Base-by-base conservation (phyloP, 2,113 vertebrate species). In the Phrynosoma blainvillii region DNA sequence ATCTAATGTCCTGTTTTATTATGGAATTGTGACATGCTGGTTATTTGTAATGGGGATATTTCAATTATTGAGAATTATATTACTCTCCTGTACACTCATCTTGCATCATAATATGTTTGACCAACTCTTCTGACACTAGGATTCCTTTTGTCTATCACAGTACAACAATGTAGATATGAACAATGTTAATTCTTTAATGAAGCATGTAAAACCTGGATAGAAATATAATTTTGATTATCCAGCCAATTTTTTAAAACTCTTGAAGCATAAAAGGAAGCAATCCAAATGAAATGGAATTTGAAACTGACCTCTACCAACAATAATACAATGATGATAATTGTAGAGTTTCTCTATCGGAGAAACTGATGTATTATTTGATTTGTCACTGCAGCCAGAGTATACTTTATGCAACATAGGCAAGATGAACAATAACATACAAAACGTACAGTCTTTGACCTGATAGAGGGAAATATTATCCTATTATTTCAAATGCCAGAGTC, bases 261-360 rank as follows among this genome's bases (percentile, higher is more conserved):
- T 75, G 27, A 81, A 47, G 27, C 36, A 65, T 62, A 81, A 79
- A 90, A 92, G 59, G 66, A 71, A 88, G 84, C 36, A 78, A 89
- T 74, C 73, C 87, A 83, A 89, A 83, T 85, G 77, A 87, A 52
- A 70, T 90, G 85, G 84, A 65, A 75, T 62, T 81, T 92, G 89
- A 92, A 94, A 82, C 84, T 85, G 86, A 94, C 73, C 78, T 89
- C 84, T 21, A 82, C 82, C 84, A 79, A 82, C 16, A 32, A 54
- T 91, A 80, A 27, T 66, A 70, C 1, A 32, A 32, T 85, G 23
- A 4, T 90, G 76, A 85, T 91, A 82, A 54, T 23, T 74, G 4
- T 56, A 80, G n/a, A 30, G 16, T 36, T 87, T 90, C 80, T 88
- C 59, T 75, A 0, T 4, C 2, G 23, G 71, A 84, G 47, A 90